Evolutionary conservation across 2,113 vertebrate species (phyloP), one percentile per base, ranked within the genome.

Genomic region (Cacatua alba): DNA sequence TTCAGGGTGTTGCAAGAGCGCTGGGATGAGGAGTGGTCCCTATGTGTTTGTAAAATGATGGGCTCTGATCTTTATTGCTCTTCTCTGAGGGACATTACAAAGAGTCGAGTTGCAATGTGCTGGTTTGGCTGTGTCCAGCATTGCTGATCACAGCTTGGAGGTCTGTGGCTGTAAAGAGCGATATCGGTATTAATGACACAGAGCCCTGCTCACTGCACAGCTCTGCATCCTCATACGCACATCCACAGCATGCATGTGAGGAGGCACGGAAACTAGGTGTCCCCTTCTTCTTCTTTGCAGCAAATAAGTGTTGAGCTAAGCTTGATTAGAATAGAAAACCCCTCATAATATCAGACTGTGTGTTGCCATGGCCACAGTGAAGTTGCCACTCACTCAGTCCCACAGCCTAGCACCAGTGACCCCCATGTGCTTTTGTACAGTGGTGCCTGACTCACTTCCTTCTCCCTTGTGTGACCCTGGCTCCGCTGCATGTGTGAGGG

Each of bases 171-270:
- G n/a, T 85, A 28, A 44, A 59, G 78, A 28, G 26, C 0, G 1
- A 28, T 11, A 29, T 10, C 0, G 1, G 12, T 9, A 17, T 44
- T 80, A 37, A 29, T 10, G 52, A 67, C 57, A 51, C 1, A 1
- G 33, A 59, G 21, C 33, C 13, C 35, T 3, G 2, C 33, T 70
- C 41, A 0, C 0, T 51, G 26, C 17, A 17, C 0, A 0, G 39
- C n/a, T 51, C 63, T 4, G 3, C 44, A 11, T 7, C 39, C 64
- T 55, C 2, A 1, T 0, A 0, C n/a, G 39, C 19, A 3, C 2
- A 2, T 13, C 49, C 31, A 49, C 13, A 44, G 43, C 63, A 23
- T 0, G 0, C 1, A 7, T 4, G 3, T 35, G 33, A 84, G 20
- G 25, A 68, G 9, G 24, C 20, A 21, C 6, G 1, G 8, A 6